Evolutionary conservation across 2,888 invertebrate genomes (phyloP), one percentile per base, ranked within the genome.

Genomic region (Stegophylla sp.): DNA sequence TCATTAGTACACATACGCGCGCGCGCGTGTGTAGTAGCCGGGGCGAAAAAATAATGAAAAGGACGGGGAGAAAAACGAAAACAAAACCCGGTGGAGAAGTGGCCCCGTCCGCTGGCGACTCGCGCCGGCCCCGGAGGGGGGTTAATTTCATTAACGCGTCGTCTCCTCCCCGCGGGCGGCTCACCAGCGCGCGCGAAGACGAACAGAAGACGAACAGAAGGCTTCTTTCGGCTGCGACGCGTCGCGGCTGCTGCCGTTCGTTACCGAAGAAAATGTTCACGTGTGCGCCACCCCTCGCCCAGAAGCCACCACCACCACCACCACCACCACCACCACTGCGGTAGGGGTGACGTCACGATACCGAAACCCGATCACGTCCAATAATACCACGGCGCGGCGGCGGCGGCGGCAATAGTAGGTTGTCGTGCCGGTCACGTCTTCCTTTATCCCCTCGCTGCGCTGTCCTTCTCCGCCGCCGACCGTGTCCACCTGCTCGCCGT

Each of bases 401-500:
- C n/a, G n/a, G n/a, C n/a, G n/a, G n/a, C n/a, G n/a, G n/a, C n/a
- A n/a, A n/a, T n/a, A 59, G 48, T 48, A 67, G 71, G 79, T 79
- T 79, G 79, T 79, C 79, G 79, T 79, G 79, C 79, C 79, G 79
- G 79, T 79, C 79, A 79, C 79, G 79, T 79, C 77, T 77, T 77
- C 77, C 77, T 77, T 79, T 63, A 79, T 63, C 79, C 71, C 41
- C 41, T 23, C 63, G 10, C 51, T 69, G 15, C 48, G 41, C 34
- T n/a, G 3, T 48, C 51, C 17, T 12, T 15, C 15, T 63, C 0
- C n/a, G n/a, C 43, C 4, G n/a, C 41, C 0, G 15, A 10, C 10
- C 17, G 3, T 17, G 4, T 10, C 12, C 28, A 23, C 64, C 34
- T 7, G 17, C 2, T 63, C 48, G 20, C 26, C 41, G 41, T 43